Evolutionary conservation across 2,113 vertebrate species (phyloP).

Genomic region (Dipodomys spectabilis): DNA sequence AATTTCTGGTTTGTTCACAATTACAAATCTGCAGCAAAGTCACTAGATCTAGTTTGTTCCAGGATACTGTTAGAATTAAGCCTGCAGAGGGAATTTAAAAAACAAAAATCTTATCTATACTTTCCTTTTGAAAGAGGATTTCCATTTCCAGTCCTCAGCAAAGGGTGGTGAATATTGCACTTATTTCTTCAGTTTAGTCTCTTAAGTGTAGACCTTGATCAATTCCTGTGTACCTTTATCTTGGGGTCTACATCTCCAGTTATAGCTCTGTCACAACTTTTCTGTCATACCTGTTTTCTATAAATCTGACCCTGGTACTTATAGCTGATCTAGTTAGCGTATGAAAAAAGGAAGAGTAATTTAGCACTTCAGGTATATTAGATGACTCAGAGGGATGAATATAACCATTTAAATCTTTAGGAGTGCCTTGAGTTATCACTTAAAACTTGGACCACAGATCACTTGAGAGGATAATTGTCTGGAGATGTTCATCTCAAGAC

Average conservation of each 20-base stretch:
- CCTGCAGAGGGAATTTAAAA: not conserved
- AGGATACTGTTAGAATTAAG: not conserved
- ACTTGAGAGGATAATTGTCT: not conserved
- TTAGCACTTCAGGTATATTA: not conserved
- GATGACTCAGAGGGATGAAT: not conserved
- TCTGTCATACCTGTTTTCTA: not conserved
- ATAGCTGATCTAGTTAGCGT: too few species aligned
- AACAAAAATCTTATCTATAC: not conserved
- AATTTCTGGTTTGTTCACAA: not conserved
- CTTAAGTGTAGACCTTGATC: not conserved
- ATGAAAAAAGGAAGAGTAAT: not conserved
- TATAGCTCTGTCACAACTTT: not conserved
- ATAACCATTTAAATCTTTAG: not conserved
- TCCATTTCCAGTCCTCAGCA: not conserved
- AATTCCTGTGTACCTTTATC: not conserved
- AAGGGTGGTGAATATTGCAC: not conserved
- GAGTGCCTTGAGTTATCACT: slow-evolving; percentile 7
- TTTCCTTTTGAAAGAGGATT: not conserved
- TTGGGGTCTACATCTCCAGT: not conserved
- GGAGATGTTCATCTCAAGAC: not conserved
- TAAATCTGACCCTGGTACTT: too few species aligned
- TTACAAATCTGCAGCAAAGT: not conserved
- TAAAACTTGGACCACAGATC: not conserved
- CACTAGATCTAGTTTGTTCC: not conserved
- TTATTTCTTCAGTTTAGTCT: too few species aligned